Base-by-base conservation (phyloP, 2,797 vertebrate genomes). In the Pelobates cultripes region DNA sequence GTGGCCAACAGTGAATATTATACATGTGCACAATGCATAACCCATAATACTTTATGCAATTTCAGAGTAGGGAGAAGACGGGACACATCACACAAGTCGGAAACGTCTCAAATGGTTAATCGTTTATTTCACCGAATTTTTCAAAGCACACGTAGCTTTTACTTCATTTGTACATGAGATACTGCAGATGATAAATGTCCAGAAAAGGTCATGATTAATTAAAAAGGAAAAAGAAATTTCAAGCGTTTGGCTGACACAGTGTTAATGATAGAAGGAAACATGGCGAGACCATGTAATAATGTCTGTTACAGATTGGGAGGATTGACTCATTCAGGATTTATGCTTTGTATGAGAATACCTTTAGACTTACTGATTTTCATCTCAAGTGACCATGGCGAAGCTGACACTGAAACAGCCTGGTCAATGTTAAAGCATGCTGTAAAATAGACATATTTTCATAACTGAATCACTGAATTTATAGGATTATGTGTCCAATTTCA, bases 251-350 rank as follows among this genome's bases (percentile, higher is more conserved):
- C 57, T 67, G 75, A 82, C 44, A 45, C 77, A 63, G 70, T 82
- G 80, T 14, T 13, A 64, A 43, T 66, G 60, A 77, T 57, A 43
- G 14, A 13, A 66, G 74, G 74, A 82, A 77, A 72, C 14, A 82
- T 82, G 80, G 80, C 74, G 71, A 75, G 28, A 44, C 47, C 60
- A 42, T 42, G 53, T 41, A 66, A 51, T 76, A 82, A 82, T 82
- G 74, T 76, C 80, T 81, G 68, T 40, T 81, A 64, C 80, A 81
- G 45, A 77, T 57, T 77, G 80, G 80, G 75, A 82, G 69, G 42
- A 77, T 10, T 82, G 80, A 82, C 68, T 82, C 80, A 82, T 82
- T n/a, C 47, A 77, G 43, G 51, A 42, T 45, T 57, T 77, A 67
- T 72, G 71, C 80, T 72, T 71, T 53, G 75, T 71, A 76, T 28